phyloP scores from a whole-genome alignment of 2,888 invertebrate genomes.

The Odontocolon sp. region DNA sequence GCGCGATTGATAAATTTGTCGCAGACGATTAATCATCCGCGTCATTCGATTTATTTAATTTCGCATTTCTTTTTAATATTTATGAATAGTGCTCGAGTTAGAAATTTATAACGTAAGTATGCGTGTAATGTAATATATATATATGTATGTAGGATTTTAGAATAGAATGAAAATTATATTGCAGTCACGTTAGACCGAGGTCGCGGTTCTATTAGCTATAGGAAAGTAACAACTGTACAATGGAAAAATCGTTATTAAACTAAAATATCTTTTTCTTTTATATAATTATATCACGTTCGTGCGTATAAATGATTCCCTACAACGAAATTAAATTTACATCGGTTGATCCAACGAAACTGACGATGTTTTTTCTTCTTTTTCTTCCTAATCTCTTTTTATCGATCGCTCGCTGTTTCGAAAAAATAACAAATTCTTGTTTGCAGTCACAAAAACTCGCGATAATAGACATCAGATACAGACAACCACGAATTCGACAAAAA shows the following conservation, averaged over 20 bases:
- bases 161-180: not conserved
- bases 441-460: slow-evolving; percentile 18
- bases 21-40: too few relatives aligned
- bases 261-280: slow-evolving; percentile 52
- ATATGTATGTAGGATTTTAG: too few relatives aligned
- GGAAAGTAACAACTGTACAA: slow-evolving; percentile 14
- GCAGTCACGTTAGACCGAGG: not conserved
- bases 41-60: too few relatives aligned
- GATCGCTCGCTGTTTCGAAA: not conserved
- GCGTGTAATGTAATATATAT: slow-evolving; percentile 31
- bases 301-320: slow-evolving; percentile 71
- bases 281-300: slow-evolving; percentile 71
- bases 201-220: not conserved
- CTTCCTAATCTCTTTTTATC: too few relatives aligned
- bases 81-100: not conserved
- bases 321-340: slow-evolving; percentile 59
- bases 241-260: slow-evolving; percentile 43
- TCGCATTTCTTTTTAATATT: not conserved
- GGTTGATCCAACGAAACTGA: not conserved
- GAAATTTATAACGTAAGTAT: not conserved
- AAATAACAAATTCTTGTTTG: slow-evolving; percentile 30
- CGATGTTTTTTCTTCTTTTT: not conserved
- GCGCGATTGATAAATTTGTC: too few relatives aligned
- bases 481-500: slow-evolving; percentile 16
- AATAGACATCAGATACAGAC: slow-evolving; percentile 28